Conservation (phyloP, 2,113 vertebrate species). For the Danionella cerebrum region DNA sequence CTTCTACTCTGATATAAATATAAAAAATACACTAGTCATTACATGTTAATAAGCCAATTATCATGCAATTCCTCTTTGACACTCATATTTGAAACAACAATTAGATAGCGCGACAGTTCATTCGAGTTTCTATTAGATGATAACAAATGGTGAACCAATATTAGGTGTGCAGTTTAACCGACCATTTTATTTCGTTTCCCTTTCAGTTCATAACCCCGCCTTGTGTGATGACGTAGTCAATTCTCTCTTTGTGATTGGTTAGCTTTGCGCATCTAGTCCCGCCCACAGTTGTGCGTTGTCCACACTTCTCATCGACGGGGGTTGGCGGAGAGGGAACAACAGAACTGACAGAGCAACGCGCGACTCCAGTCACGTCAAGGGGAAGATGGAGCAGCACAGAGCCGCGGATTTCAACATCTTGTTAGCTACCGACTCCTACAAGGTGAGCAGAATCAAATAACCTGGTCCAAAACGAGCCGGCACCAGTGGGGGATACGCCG, state of each 20-base stretch:
- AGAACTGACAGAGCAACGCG: conserved; percentile 53
- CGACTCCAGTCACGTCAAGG: conserved; percentile 46
- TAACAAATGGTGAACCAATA: no score
- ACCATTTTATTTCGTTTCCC: no score
- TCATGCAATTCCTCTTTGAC: no score
- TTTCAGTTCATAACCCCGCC: no score
- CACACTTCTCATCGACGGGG: conserved; percentile 24
- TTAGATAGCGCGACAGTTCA: no score
- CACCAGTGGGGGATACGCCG: not conserved
- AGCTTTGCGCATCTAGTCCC: not conserved
- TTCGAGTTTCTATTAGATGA: no score
- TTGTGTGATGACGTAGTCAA: not conserved
- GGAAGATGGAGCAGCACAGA: conserved; percentile 75
- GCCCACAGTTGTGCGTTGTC: not conserved
- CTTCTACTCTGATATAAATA: no score
- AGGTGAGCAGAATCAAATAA: conserved; percentile 61
- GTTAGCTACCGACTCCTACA: conserved; percentile 89
- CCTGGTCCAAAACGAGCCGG: not conserved
- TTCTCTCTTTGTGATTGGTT: not conserved
- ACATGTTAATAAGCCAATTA: no score
- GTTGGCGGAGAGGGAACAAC: conserved; percentile 41
- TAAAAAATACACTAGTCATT: no score
- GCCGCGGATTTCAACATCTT: conserved; percentile 82
- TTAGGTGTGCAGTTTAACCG: no score
- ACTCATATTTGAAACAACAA: no score